A percentile compares a stretch with the other conserved stretches of the same genome.
phyloP scores from a whole-genome alignment of 2,797 vertebrate species.

The Siniperca obscura region DNA sequence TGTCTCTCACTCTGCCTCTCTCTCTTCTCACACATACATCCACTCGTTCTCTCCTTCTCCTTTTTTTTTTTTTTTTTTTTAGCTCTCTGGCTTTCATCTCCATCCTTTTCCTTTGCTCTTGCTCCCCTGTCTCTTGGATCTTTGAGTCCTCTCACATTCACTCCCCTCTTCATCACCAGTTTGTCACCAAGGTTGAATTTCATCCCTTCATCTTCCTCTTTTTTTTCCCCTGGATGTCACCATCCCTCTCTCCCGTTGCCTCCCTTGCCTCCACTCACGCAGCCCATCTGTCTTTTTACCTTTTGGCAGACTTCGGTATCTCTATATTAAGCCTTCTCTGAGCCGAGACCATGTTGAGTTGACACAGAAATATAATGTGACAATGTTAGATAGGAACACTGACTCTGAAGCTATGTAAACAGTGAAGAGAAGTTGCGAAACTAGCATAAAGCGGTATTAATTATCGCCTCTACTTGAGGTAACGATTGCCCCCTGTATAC shows the following conservation, averaged over 20 bases:
- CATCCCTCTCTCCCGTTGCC: constrained; percentile 41
- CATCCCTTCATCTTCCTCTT: constrained; percentile 60
- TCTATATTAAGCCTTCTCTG: constrained; percentile 76
- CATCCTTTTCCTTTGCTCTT: constrained; percentile 29
- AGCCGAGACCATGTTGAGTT: constrained; percentile 61
- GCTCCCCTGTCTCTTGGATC: constrained; percentile 39
- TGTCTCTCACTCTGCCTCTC: constrained; percentile 32
- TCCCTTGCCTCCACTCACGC: constrained; percentile 59
- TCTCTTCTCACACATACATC: constrained; percentile 34
- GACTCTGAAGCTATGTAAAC: constrained; percentile 51
- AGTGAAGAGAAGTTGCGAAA: constrained; percentile 16
- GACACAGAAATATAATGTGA: constrained; percentile 65
- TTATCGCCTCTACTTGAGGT: constrained; percentile 21
- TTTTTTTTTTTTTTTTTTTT: constrained; percentile 14
- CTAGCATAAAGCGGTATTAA: constrained; percentile 11
- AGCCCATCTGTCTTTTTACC: constrained; percentile 80
- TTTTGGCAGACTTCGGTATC: constrained; percentile 72
- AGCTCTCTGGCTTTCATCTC: constrained; percentile 43
- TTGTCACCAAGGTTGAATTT: constrained; percentile 68
- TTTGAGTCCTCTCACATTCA: constrained; percentile 44
- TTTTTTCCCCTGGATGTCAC: constrained; percentile 42
- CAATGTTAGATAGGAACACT: constrained; percentile 33
- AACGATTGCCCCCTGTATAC: not conserved
- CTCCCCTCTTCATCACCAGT: constrained; percentile 42
- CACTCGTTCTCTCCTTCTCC: constrained; percentile 1